Percentiles rank a stretch among this genome's conserved stretches.
Evolutionary conservation across 2,888 invertebrate genomes (phyloP).

Genomic region (Salticus scenicus): DNA sequence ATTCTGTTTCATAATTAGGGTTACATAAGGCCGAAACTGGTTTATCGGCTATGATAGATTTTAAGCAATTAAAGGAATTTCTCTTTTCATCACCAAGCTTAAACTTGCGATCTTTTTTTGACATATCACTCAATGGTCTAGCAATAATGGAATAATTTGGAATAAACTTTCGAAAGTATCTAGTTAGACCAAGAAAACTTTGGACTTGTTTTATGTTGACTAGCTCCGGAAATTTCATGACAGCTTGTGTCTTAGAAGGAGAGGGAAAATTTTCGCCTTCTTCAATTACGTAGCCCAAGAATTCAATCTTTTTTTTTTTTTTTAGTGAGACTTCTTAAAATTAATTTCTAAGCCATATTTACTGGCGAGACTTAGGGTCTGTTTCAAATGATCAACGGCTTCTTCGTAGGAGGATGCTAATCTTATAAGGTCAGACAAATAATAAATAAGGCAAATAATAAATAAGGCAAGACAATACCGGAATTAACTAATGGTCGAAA

Average conservation of each 20-base stretch:
- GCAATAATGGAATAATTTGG: background rate
- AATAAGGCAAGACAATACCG: too few relatives aligned
- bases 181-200: background rate
- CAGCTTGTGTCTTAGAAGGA: background rate
- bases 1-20: background rate
- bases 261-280: background rate
- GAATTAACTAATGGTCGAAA: background rate
- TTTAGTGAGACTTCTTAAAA: conserved; percentile 30
- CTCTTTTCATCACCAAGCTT: background rate
- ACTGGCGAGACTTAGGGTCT: background rate
- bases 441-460: too few relatives aligned
- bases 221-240: background rate
- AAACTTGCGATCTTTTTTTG: background rate
- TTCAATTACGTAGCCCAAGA: background rate
- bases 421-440: conserved; percentile 19
- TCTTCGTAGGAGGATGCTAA: background rate
- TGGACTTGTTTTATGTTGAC: background rate
- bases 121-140: background rate
- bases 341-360: conserved; percentile 36
- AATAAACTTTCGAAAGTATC: background rate
- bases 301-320: background rate
- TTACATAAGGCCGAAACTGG: background rate
- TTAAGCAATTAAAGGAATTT: background rate
- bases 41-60: background rate
- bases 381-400: background rate